Evolutionary conservation across 2,888 invertebrate species (phyloP).

Genomic region (Orchestes rusci): DNA sequence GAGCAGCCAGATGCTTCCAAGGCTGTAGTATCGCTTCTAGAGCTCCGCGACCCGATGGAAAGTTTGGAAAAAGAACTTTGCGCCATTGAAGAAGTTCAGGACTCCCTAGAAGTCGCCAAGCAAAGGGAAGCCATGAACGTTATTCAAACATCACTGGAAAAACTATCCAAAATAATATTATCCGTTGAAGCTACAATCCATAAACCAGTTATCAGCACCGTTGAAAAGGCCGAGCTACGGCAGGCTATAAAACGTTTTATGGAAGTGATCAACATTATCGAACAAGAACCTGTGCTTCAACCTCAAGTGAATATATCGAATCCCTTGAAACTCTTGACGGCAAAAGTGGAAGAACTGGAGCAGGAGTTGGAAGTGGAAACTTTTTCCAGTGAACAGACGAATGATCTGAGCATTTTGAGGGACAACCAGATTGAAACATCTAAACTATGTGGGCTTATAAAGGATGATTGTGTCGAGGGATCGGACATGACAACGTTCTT

Average conservation of each 20-base stretch:
- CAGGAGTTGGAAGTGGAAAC: slow-evolving; percentile 3
- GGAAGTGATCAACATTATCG: slow-evolving; percentile 2
- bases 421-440: slow-evolving; percentile 19
- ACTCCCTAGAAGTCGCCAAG: slow-evolving; percentile 6
- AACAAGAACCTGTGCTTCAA: background rate
- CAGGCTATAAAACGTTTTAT: slow-evolving; percentile 20
- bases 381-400: slow-evolving; percentile 1
- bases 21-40: slow-evolving; percentile 25
- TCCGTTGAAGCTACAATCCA: slow-evolving; percentile 23
- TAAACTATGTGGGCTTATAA: slow-evolving; percentile 20
- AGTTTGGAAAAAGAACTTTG: slow-evolving; percentile 20
- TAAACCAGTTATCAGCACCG: slow-evolving; percentile 25
- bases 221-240: slow-evolving; percentile 22
- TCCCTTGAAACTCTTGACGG: slow-evolving; percentile 30
- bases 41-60: slow-evolving; percentile 25
- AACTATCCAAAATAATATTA: slow-evolving; percentile 23
- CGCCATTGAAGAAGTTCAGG: slow-evolving; percentile 1
- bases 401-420: slow-evolving; percentile 14
- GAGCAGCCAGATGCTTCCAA: slow-evolving; percentile 21
- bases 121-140: slow-evolving; percentile 15
- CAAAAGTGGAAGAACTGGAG: slow-evolving; percentile 27
- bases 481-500: slow-evolving; percentile 9
- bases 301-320: slow-evolving; percentile 10
- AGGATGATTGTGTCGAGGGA: slow-evolving; percentile 14
- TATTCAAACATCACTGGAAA: slow-evolving; percentile 23